Percentiles rank a stretch among this genome's conserved stretches.
phyloP scores from a whole-genome alignment of 2,113 vertebrate species.

The Ptilonorhynchus violaceus region DNA sequence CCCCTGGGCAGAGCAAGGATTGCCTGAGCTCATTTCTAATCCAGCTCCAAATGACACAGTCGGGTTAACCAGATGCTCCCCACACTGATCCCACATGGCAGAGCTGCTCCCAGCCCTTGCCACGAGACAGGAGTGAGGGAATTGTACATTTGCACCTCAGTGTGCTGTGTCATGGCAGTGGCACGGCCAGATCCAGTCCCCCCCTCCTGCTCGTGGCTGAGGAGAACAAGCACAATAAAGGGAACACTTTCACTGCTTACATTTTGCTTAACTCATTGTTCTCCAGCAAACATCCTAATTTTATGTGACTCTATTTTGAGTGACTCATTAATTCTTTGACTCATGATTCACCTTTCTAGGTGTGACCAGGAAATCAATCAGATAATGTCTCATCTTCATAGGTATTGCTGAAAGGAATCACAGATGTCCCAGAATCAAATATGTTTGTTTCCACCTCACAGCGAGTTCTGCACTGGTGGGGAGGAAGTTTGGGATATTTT shows the following conservation, averaged over 20 bases:
- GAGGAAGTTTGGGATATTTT: not conserved
- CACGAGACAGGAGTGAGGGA: not conserved
- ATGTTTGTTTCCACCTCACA: not conserved
- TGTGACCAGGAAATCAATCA: not conserved
- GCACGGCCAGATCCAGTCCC: accelerated
- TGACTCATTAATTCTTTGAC: not conserved
- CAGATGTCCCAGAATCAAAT: not conserved
- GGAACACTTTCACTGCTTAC: not conserved
- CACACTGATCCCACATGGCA: not conserved
- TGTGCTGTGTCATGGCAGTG: not conserved
- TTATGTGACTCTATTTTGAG: not conserved
- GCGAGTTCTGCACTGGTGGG: not conserved
- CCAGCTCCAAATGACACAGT: not conserved
- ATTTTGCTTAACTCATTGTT: not conserved
- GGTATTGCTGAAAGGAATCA: not conserved
- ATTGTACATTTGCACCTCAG: not conserved
- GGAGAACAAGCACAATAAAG: not conserved
- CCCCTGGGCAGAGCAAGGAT: not conserved
- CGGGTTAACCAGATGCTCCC: not conserved
- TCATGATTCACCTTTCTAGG: not conserved
- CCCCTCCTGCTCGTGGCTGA: not conserved
- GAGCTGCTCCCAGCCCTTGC: not conserved
- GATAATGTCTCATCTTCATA: not conserved
- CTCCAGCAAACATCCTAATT: not conserved
- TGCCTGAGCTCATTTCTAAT: not conserved